phyloP scores from a whole-genome alignment of 2,113 vertebrate species.

The Ploceus nigricollis region DNA sequence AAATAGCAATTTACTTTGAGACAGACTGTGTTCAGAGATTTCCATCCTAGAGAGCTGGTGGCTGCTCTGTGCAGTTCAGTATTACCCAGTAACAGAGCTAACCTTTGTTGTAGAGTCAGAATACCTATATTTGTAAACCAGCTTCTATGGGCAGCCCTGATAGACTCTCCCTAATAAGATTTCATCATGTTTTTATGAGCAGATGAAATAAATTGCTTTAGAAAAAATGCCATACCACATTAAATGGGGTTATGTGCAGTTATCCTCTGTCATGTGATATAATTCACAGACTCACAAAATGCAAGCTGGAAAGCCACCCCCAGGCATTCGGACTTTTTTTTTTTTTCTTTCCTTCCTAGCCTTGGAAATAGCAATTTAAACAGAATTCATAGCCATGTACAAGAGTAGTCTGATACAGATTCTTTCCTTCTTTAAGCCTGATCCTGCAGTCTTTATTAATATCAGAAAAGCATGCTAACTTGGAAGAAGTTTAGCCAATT shows the following conservation, averaged over 20 bases:
- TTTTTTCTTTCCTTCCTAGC: neutral
- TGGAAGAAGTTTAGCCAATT: neutral
- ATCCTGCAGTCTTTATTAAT: neutral
- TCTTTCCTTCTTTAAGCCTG: neutral
- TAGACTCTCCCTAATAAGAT: slow-evolving; percentile 52
- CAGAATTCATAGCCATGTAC: neutral
- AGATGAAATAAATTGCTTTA: slow-evolving; percentile 64
- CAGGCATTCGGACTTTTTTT: neutral
- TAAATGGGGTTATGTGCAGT: slow-evolving; percentile 59
- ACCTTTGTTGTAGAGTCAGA: slow-evolving; percentile 2
- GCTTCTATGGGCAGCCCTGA: slow-evolving; percentile 12
- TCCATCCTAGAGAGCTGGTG: neutral
- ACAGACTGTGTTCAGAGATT: neutral
- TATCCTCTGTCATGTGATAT: slow-evolving; percentile 28
- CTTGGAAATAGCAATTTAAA: slow-evolving; percentile 14
- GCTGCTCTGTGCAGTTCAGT: neutral
- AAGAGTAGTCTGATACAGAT: neutral
- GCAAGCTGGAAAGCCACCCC: neutral
- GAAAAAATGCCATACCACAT: slow-evolving; percentile 11
- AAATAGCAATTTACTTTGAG: slow-evolving; percentile 19
- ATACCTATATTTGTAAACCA: slow-evolving; percentile 50
- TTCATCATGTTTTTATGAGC: slow-evolving; percentile 27
- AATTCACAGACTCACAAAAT: slow-evolving; percentile 38
- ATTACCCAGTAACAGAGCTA: neutral
- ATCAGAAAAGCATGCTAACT: neutral